Evolutionary conservation across 2,888 invertebrate genomes (phyloP), one percentile per base, ranked within the genome.

Genomic region (Tetramorium bicarinatum): DNA sequence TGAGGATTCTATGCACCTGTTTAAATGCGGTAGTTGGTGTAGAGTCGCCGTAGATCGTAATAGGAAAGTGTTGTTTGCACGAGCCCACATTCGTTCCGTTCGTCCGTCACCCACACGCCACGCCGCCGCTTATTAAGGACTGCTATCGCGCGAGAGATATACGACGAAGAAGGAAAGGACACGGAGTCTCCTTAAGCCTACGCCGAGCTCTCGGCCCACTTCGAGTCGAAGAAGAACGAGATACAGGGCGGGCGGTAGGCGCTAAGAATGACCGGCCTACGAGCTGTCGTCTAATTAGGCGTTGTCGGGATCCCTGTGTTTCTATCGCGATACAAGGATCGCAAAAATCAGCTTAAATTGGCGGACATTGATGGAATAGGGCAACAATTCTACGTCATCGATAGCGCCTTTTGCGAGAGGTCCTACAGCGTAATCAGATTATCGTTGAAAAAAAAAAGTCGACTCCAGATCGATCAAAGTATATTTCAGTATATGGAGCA

Each of bases 181-280:
- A 84, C 72, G 84, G 83, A 85, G 87, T 86, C 85, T 83, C 87
- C 84, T 82, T 80, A 56, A 90, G 82, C 90, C 89, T 89, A 91
- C 91, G 88, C 66, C 87, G 88, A 66, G 79, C 82, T 59, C 71
- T 84, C 89, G 85, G 86, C 91, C 91, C 90, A 91, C 91, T 88
- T 86, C 82, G 71, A 77, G 64, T 34, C 71, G 66, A 74, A 75
- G 71, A 83, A 72, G 71, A 66, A 18, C 74, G 84, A 87, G 85
- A 86, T 62, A 72, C 62, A 85, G 88, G 85, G 80, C 89, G 86
- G 75, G 59, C 72, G 87, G 87, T 84, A 82, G 83, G 84, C 85
- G 88, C 86, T 87, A 82, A 88, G 84, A 89, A 87, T 86, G 88
- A 87, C 84, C 87, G 59, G 79, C 90, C 89, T 86, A 90, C 90